phyloP scores from a whole-genome alignment of 2,797 vertebrate species.

The Sciurus vulgaris region DNA sequence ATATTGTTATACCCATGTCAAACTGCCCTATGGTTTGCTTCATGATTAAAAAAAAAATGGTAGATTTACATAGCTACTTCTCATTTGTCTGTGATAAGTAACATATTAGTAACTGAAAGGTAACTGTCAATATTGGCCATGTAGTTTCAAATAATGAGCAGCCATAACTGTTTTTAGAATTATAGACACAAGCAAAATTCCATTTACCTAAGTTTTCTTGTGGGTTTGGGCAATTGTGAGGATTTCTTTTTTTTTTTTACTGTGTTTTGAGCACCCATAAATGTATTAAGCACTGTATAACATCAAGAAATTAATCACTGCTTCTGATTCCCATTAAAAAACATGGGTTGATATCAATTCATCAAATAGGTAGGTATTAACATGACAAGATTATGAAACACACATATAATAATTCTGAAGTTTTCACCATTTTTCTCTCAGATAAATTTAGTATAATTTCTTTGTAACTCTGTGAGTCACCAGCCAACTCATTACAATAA shows the following conservation, averaged over 20 bases:
- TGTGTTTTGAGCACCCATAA: background rate
- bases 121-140: background rate
- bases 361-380: conserved; percentile 18
- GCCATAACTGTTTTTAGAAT: background rate
- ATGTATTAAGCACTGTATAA: background rate
- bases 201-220: background rate
- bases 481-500: conserved; percentile 76
- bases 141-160: background rate
- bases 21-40: background rate
- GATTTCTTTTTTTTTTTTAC: conserved; percentile 27
- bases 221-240: background rate
- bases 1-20: background rate
- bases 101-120: background rate
- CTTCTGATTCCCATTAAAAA: conserved; percentile 65
- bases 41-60: background rate
- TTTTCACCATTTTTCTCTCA: conserved; percentile 54
- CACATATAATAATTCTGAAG: conserved; percentile 62
- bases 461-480: conserved; percentile 74
- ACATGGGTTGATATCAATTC: background rate
- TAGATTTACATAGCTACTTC: background rate
- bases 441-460: conserved; percentile 77
- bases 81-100: background rate
- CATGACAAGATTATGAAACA: conserved; percentile 52
- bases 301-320: conserved; percentile 53
- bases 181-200: conserved; percentile 6